Base-by-base conservation (phyloP, 1,140 invertebrate species). In the Pararge aegeria region DNA sequence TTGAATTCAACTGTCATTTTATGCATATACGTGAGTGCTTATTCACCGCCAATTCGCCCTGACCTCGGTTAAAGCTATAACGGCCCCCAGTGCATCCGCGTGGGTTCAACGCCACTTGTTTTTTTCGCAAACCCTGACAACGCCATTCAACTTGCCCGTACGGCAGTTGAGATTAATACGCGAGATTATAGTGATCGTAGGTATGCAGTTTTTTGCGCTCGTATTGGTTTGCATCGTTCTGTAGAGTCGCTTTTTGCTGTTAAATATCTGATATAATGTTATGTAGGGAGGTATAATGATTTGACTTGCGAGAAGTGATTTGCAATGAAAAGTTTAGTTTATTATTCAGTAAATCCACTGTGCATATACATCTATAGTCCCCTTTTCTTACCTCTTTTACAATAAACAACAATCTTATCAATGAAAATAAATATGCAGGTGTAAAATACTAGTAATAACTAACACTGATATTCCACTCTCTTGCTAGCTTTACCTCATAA, bases 11-110 rank as follows among this genome's bases (percentile, higher is more conserved):
- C n/a, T n/a, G n/a, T n/a, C n/a, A n/a, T n/a, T n/a, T n/a, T n/a
- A n/a, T n/a, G n/a, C n/a, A n/a, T n/a, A n/a, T n/a, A n/a, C 1
- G 52, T 44, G 29, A 29, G n/a, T 48, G 16, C 5, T 21, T 44
- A 50, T 50, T 55, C 64, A 58, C 56, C 61, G 54, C 34, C 58
- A 48, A 70, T 63, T 61, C 67, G 66, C 66, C 71, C 80, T 85
- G 82, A 83, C 80, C 82, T 87, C 79, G 79, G 80, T 48, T 72
- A 82, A 73, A 80, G 75, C 64, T 80, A n/a, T n/a, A 83, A 83
- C 84, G 79, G 80, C 65, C 54, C 34, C 57, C 71, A 68, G 70
- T 85, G 82, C 82, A 87, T 74, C 78, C 71, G 70, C 79, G 71
- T 54, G 75, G 64, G 82, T 83, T 87, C 82, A 87, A 78, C 70